Conservation (phyloP, 2,888 invertebrate species). For the Eubasilissa splendida region DNA sequence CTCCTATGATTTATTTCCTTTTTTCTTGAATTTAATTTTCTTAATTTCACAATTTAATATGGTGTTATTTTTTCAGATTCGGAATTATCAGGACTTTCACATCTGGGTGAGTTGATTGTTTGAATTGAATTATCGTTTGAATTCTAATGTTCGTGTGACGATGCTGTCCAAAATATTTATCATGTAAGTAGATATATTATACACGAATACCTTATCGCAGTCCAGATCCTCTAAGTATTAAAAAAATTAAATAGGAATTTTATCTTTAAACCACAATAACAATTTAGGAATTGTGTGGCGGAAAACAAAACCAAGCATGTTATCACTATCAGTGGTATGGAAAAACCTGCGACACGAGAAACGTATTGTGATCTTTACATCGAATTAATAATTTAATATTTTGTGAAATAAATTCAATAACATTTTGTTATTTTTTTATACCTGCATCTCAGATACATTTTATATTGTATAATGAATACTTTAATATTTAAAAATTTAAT, state of each 20-base stretch:
- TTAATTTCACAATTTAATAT: too few relatives aligned
- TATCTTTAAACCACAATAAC: slow-evolving; percentile 3
- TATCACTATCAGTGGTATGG: slow-evolving; percentile 2
- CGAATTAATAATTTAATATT: too few relatives aligned
- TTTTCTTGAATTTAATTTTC: too few relatives aligned
- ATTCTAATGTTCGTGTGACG: background rate
- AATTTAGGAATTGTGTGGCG: slow-evolving; percentile 5
- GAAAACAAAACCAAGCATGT: slow-evolving; percentile 23
- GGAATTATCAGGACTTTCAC: slow-evolving; percentile 76
- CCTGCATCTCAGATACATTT: too few relatives aligned
- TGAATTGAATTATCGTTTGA: slow-evolving; percentile 23
- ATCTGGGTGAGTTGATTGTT: slow-evolving; percentile 73
- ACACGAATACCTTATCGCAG: too few relatives aligned
- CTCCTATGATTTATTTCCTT: too few relatives aligned
- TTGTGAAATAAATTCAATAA: too few relatives aligned
- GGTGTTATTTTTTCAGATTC: slow-evolving; percentile 71
- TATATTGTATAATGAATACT: too few relatives aligned
- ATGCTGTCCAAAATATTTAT: background rate
- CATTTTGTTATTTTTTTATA: too few relatives aligned
- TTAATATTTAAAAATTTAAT: too few relatives aligned
- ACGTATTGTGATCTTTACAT: too few relatives aligned
- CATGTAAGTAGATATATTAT: background rate
- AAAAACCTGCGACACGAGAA: slow-evolving; percentile 1
- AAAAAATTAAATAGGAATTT: background rate
- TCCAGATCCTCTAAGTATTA: too few relatives aligned